These are phyloP conservation scores for Tamandua tetradactyla DNA, from an alignment of 2,797 vertebrate genomes.

Conservation along the genomic window DNA sequence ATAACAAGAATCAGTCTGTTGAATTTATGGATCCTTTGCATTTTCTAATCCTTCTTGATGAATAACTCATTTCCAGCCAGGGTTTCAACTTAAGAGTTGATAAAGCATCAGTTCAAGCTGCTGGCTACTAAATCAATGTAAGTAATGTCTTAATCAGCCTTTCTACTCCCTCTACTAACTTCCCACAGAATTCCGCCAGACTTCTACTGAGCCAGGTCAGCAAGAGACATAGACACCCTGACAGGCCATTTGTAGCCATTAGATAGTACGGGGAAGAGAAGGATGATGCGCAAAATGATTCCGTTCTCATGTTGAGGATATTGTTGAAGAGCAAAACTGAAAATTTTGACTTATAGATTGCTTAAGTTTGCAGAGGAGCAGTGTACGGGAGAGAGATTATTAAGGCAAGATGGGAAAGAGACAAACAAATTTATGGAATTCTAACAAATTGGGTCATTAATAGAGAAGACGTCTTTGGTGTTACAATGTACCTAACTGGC, in stretches of 20 bases:
- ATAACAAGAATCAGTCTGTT: conserved; percentile 84
- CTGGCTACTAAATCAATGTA: conserved; percentile 84
- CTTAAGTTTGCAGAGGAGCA: neutral
- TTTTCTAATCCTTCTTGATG: conserved; percentile 85
- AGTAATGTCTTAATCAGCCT: conserved; percentile 71
- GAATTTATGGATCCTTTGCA: conserved; percentile 86
- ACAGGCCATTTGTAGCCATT: conserved; percentile 40
- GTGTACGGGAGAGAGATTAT: neutral
- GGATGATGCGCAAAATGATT: neutral
- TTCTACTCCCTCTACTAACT: conserved; percentile 73
- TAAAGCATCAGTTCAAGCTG: conserved; percentile 83
- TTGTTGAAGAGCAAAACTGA: neutral
- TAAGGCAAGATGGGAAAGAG: neutral
- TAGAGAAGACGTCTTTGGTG: neutral
- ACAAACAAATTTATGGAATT: neutral
- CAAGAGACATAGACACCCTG: neutral
- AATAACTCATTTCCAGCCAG: conserved; percentile 84
- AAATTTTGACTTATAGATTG: neutral
- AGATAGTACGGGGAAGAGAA: neutral
- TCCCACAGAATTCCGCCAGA: conserved; percentile 62
- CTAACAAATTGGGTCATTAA: neutral
- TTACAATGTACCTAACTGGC: accelerated
- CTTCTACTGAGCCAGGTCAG: conserved; percentile 34
- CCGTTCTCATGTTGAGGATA: neutral
- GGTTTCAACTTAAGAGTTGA: conserved; percentile 85